These are phyloP conservation scores for Bombus superbus DNA, from an alignment of 1,140 invertebrate genomes.

Conservation along the genomic window DNA sequence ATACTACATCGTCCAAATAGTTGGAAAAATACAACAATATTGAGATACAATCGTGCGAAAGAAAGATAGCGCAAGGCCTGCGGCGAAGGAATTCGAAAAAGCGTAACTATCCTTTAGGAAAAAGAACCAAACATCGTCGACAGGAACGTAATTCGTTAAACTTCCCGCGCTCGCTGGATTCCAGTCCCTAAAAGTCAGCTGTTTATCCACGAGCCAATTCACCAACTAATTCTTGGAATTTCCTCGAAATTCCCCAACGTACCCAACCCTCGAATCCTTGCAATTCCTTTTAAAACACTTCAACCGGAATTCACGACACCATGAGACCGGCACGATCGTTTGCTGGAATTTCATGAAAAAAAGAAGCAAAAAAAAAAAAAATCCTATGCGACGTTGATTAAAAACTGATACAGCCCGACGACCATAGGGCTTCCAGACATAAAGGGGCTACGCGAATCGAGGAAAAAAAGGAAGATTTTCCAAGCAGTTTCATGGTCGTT, in stretches of 20 bases:
- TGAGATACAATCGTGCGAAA: background rate
- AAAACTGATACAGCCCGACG: slow-evolving; percentile 20
- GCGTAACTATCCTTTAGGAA: background rate
- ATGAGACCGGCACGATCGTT: background rate
- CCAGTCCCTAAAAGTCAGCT: background rate
- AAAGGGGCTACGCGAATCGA: background rate
- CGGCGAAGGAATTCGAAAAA: background rate
- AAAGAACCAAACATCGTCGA: background rate
- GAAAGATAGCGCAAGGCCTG: background rate
- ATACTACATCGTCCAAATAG: background rate
- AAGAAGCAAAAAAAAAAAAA: background rate
- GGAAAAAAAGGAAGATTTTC: background rate
- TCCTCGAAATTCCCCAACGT: background rate
- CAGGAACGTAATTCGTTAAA: slow-evolving; percentile 1
- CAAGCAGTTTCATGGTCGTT: slow-evolving; percentile 8
- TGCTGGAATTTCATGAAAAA: background rate
- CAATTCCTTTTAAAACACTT: slow-evolving; percentile 9
- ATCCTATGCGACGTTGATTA: slow-evolving; percentile 14
- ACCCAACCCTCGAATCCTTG: background rate
- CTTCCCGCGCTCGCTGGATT: background rate
- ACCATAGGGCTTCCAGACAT: too few species aligned
- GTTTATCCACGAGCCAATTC: slow-evolving; percentile 13
- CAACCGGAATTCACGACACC: background rate
- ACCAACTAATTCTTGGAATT: slow-evolving; percentile 10
- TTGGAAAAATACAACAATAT: background rate